phyloP scores from a whole-genome alignment of 2,888 invertebrate species.

The Stenichneumon culpator region DNA sequence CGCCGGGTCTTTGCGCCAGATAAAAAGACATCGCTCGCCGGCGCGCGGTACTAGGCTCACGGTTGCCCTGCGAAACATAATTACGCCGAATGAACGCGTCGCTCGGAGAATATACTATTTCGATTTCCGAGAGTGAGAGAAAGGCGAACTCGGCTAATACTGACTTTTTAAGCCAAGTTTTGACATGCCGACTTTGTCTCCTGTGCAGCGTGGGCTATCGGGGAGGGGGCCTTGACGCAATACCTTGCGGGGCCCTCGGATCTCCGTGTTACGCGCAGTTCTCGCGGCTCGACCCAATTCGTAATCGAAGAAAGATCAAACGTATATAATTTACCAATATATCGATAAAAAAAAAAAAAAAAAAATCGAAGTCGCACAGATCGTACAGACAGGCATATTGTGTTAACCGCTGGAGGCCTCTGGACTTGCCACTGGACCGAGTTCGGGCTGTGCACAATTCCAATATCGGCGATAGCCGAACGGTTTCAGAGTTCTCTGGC shows the following conservation, averaged over 20 bases:
- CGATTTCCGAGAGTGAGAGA: constrained; percentile 43
- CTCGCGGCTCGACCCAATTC: constrained; percentile 56
- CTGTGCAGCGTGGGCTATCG: constrained; percentile 35
- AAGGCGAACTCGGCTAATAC: constrained; percentile 54
- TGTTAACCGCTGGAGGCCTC: constrained; percentile 20
- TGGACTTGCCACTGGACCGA: constrained; percentile 32
- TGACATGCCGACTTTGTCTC: constrained; percentile 46
- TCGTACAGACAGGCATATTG: neutral
- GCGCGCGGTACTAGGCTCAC: neutral
- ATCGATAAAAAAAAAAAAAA: constrained; percentile 34
- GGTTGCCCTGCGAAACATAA: constrained; percentile 54
- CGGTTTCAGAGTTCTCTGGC: constrained; percentile 30
- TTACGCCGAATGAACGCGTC: constrained; percentile 58
- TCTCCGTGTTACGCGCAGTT: constrained; percentile 52
- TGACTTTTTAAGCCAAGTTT: constrained; percentile 62
- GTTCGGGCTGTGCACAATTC: constrained; percentile 23
- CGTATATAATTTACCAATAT: constrained; percentile 27
- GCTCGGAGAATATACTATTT: constrained; percentile 40
- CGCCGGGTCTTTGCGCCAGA: constrained; percentile 50
- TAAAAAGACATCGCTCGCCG: constrained; percentile 46
- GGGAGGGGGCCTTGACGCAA: constrained; percentile 65
- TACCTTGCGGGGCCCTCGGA: constrained; percentile 24
- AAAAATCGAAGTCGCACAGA: neutral
- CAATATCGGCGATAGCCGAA: constrained; percentile 45
- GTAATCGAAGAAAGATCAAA: constrained; percentile 48